Percentiles rank a stretch among this genome's conserved stretches.
Evolutionary conservation across 2,797 vertebrate genomes (phyloP).

Genomic region (Muraenolepis orangiensis): DNA sequence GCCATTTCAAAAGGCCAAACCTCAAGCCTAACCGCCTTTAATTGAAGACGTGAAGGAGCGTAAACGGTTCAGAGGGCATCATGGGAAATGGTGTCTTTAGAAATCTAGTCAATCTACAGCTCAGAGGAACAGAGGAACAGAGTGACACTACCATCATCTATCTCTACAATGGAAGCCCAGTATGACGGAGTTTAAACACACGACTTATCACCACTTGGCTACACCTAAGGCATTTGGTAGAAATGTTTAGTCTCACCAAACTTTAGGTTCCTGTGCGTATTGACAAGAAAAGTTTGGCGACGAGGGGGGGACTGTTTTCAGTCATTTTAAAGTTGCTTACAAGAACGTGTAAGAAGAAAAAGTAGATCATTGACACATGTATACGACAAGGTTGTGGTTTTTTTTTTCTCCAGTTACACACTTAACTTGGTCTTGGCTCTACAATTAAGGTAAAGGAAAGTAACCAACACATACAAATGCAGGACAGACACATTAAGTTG

Average conservation of each 20-base stretch:
- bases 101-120: not conserved
- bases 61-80: not conserved
- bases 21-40: not conserved
- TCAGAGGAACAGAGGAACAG: not conserved
- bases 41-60: not conserved
- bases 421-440: not conserved
- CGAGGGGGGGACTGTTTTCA: not conserved
- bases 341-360: not conserved
- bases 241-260: not conserved
- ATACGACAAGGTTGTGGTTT: not conserved
- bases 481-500: not conserved
- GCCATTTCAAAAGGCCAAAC: not conserved
- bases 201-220: not conserved
- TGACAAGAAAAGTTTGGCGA: not conserved
- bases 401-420: not conserved
- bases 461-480: not conserved
- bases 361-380: not conserved
- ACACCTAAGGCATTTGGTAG: not conserved
- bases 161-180: slow-evolving; percentile 7
- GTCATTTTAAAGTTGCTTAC: not conserved
- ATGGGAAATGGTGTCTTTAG: not conserved
- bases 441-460: not conserved
- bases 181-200: not conserved
- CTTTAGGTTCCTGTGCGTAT: not conserved
- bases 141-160: no score